Evolutionary conservation across 2,113 vertebrate species (phyloP).

Genomic region (Pelvicachromis taeniatus): DNA sequence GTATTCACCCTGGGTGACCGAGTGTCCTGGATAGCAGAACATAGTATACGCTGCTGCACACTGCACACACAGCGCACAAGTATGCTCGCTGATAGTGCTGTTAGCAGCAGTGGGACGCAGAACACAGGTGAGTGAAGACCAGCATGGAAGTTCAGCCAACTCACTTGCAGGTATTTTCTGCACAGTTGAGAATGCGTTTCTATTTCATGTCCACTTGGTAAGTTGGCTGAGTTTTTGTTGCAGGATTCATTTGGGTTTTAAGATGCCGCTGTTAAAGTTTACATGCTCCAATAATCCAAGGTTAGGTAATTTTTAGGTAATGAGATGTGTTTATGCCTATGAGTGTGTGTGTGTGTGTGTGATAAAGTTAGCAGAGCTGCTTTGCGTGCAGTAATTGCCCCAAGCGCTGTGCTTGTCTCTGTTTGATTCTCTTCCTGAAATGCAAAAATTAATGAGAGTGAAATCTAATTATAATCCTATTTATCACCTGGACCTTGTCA

Average conservation of each 20-base stretch:
- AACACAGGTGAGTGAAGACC: constrained; percentile 73
- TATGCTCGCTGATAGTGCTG: constrained; percentile 71
- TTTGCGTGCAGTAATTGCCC: constrained; percentile 13
- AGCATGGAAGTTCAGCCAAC: not conserved
- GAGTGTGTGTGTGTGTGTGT: constrained; percentile 5
- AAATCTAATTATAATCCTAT: constrained; percentile 44
- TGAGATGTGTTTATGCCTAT: constrained; percentile 25
- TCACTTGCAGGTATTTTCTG: not conserved
- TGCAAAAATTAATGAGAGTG: constrained; percentile 38
- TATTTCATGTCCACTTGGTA: constrained; percentile 4
- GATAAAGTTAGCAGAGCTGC: not conserved
- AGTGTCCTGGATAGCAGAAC: constrained; percentile 56
- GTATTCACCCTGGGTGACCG: constrained; percentile 50
- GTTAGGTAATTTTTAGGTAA: constrained; percentile 43
- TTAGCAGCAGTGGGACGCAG: constrained; percentile 60
- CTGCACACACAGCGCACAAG: constrained; percentile 31
- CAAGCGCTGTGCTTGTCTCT: constrained; percentile 6
- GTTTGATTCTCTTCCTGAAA: constrained; percentile 44
- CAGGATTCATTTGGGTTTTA: constrained; percentile 9
- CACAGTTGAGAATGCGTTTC: not conserved
- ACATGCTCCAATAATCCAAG: constrained; percentile 39
- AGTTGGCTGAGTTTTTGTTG: not conserved
- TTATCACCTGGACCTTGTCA: constrained; percentile 36
- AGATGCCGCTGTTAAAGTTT: constrained; percentile 3
- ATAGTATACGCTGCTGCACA: constrained; percentile 20